Evolutionary conservation across 2,797 vertebrate genomes (phyloP), one percentile per base, ranked within the genome.

Genomic region (Halcyon leucocephala): DNA sequence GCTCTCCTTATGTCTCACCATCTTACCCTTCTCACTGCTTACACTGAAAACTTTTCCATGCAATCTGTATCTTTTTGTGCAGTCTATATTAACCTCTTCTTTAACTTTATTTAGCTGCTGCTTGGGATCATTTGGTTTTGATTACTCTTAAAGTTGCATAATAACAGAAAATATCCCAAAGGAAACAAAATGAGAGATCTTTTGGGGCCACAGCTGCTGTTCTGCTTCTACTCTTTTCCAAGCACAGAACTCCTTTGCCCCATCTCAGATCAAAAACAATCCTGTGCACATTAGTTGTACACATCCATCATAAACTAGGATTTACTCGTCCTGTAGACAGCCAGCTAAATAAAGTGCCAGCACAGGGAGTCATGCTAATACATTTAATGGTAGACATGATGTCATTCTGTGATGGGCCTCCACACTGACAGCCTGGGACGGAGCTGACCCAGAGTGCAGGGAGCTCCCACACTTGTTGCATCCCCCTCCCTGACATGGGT

Each of bases 401-500:
- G 0, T 35, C 2, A 0, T 70, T 72, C 46, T 83, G 61, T 2
- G 0, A 14, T 5, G 29, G 26, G 25, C 37, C 14, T 70, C n/a
- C 49, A 22, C 2, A 3, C 28, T 44, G 46, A 48, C 11, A 65
- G 37, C 49, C 37, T 10, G 14, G 8, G 14, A 20, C 17, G 46
- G 25, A 77, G 60, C 25, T 1, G 1, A 41, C 2, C 2, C 2
- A 1, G 42, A 49, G 28, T 0, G 2, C 19, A 33, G 44, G 41
- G 10, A 64, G 28, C 10, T 85, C n/a, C 24, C 39, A 21, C 51
- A 41, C 10, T 4, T 3, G 10, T 19, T 41, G 4, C 24, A 28
- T 33, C 15, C 7, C 10, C 9, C 25, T 84, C 24, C 10, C 28
- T 0, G 0, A 22, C 42, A 22, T 1, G 0, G 4, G 29, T 4